Evolutionary conservation across 2,888 invertebrate species (phyloP), one percentile per base, ranked within the genome.

Genomic region (Hydriomena furcata): DNA sequence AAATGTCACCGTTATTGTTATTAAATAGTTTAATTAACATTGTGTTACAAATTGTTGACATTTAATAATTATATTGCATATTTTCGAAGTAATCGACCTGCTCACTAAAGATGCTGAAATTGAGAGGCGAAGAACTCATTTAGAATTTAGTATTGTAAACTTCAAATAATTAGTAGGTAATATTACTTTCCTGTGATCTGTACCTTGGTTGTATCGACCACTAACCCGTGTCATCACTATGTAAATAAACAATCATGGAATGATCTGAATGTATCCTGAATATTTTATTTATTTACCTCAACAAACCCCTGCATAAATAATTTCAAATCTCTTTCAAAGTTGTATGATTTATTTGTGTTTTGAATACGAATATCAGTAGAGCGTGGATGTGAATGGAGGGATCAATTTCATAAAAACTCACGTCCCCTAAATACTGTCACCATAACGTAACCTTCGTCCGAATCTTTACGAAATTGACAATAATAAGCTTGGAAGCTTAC

Each of bases 221-320:
- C 76, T 79, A 75, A 77, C 76, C 72, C 65, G 68, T 71, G 63
- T 73, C 78, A 79, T 79, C 83, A 86, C 78, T 81, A 70, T 88
- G 87, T 90, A 89, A 89, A 90, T 90, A 89, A 90, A 89, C 70
- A 82, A 72, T 84, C 86, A 87, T 88, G 83, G 84, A 85, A 86
- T 83, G 84, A 88, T 90, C 88, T 90, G 79, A 86, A 86, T 90
- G 89, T 89, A 84, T 21, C 55, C 24, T 27, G 10, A 28, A 68
- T 65, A 76, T 86, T 84, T 88, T 73, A 84, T 84, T 89, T 73
- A 82, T 82, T 84, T 65, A 5, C 13, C 23, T 7, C 24, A 0
- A 7, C 7, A 35, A 23, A 11, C 13, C 34, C 20, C 8, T 17
- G 17, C n/a, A 32, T 31, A 31, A 12, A 6, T 31, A 31, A 31